Percentiles rank a stretch among this genome's conserved stretches.
These are phyloP conservation scores for Elymnias hypermnestra DNA, from an alignment of 1,140 invertebrate genomes.

Conservation along the genomic window DNA sequence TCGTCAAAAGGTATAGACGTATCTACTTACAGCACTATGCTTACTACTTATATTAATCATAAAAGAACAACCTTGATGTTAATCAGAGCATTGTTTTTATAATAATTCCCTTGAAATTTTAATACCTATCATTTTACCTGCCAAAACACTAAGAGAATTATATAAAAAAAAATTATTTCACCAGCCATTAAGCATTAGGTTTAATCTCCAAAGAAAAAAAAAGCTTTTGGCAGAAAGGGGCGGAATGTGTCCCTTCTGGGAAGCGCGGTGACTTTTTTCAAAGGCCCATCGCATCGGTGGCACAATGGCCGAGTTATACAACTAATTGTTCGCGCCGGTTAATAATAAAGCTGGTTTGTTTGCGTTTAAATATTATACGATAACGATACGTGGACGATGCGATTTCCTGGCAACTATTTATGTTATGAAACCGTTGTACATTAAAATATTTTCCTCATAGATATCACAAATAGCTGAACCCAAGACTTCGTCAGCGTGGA, in stretches of 20 bases:
- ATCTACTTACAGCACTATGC: too few species aligned
- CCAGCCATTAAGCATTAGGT: slow-evolving; percentile 47
- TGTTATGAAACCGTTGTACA: neutral
- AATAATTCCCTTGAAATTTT: too few species aligned
- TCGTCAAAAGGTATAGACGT: too few species aligned
- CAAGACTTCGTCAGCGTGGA: too few species aligned
- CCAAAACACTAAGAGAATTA: too few species aligned
- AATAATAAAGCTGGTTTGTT: slow-evolving; percentile 62
- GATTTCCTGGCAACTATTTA: neutral
- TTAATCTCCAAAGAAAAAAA: slow-evolving; percentile 48
- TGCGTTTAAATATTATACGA: slow-evolving; percentile 17
- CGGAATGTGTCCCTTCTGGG: slow-evolving; percentile 54
- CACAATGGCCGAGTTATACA: slow-evolving; percentile 63
- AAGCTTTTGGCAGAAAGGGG: slow-evolving; percentile 38
- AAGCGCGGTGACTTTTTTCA: slow-evolving; percentile 49
- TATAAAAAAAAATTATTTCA: slow-evolving; percentile 34
- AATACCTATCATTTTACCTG: too few species aligned
- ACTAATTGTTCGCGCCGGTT: slow-evolving; percentile 69
- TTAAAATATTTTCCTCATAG: too few species aligned
- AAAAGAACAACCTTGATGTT: too few species aligned
- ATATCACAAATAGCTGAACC: too few species aligned
- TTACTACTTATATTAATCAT: too few species aligned
- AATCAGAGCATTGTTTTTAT: too few species aligned
- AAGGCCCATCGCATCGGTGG: slow-evolving; percentile 37
- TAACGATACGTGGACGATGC: neutral